phyloP scores from a whole-genome alignment of 2,888 invertebrate genomes.

The Coleophora flavipennella region DNA sequence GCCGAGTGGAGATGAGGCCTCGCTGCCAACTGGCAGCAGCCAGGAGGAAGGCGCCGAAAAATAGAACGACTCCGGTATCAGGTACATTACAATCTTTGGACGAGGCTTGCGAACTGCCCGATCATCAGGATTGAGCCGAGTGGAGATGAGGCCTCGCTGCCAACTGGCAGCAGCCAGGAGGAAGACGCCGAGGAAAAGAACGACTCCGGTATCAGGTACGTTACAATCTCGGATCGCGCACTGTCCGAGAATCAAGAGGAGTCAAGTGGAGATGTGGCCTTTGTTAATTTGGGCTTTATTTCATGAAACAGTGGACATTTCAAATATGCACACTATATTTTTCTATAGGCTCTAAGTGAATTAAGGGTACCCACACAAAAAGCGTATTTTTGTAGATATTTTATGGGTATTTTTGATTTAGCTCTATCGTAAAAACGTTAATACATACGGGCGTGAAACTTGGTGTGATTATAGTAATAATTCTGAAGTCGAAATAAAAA shows the following conservation, averaged over 20 bases:
- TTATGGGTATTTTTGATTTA: no score
- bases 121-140: slow-evolving; percentile 57
- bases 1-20: slow-evolving; percentile 36
- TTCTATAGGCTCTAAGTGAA: no score
- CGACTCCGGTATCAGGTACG: slow-evolving; percentile 67
- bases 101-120: no score
- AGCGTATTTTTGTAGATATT: no score
- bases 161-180: slow-evolving; percentile 48
- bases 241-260: slow-evolving; percentile 61
- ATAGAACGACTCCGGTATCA: slow-evolving; percentile 65
- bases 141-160: slow-evolving; percentile 35
- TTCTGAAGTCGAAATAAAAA: no score
- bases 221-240: no score
- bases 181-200: slow-evolving; percentile 63
- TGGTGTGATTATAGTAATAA: no score
- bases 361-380: no score
- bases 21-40: slow-evolving; percentile 42
- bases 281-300: slow-evolving; percentile 62
- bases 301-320: no score
- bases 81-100: slow-evolving; percentile 37
- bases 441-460: no score
- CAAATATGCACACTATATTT: no score
- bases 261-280: slow-evolving; percentile 36
- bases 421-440: no score
- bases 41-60: slow-evolving; percentile 59